A percentile compares a stretch with the other conserved stretches of the same genome.
These are phyloP conservation scores for Callaeas wilsoni DNA, from an alignment of 2,113 vertebrate species.

Conservation along the genomic window DNA sequence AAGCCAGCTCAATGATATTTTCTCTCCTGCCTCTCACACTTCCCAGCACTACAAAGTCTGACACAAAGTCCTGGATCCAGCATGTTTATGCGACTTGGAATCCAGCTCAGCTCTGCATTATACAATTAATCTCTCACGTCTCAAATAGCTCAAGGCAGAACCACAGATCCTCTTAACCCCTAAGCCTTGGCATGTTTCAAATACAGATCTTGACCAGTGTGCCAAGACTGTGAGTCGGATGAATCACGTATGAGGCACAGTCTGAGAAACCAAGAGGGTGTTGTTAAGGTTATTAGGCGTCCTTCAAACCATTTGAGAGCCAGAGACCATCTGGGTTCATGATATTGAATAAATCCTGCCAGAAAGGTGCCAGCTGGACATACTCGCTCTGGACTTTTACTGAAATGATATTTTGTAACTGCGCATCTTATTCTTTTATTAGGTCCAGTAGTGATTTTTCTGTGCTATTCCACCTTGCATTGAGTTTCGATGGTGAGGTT, in stretches of 20 bases:
- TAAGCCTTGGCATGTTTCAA: not conserved
- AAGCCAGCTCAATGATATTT: not conserved
- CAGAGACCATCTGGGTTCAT: not conserved
- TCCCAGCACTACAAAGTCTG: not conserved
- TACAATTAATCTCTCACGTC: not conserved
- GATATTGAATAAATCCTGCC: not conserved
- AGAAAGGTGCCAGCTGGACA: not conserved
- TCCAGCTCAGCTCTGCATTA: not conserved
- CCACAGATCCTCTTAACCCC: not conserved
- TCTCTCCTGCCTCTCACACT: not conserved
- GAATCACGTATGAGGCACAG: not conserved
- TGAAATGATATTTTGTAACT: not conserved
- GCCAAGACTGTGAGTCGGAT: not conserved
- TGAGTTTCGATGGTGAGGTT: accelerated
- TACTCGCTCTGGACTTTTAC: not conserved
- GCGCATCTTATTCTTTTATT: not conserved
- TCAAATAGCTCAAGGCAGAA: not conserved
- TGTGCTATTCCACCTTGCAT: not conserved
- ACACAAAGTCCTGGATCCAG: not conserved
- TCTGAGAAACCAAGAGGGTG: not conserved
- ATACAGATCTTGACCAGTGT: not conserved
- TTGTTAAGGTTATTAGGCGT: not conserved
- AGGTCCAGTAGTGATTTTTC: not conserved
- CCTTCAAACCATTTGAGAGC: not conserved
- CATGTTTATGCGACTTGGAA: not conserved